Base-by-base conservation (phyloP, 2,797 vertebrate species). In the Melanotaenia trifasciata region DNA sequence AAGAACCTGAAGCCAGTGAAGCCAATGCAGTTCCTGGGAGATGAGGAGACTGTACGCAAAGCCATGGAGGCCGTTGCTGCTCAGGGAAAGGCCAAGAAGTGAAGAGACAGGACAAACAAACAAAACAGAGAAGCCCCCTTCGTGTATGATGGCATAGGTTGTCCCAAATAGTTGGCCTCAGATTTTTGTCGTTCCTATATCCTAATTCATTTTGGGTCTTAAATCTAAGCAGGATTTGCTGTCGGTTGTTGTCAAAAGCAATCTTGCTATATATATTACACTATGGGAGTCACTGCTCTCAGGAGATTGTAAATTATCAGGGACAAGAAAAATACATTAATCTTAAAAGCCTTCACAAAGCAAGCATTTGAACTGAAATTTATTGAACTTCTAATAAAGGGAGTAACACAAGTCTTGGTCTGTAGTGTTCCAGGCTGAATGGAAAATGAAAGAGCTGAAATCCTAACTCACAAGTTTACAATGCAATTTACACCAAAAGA, bases 31-130 rank as follows among this genome's bases (percentile, higher is more conserved):
- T 98, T 98, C 92, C 92, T 98, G 64, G 96, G 97, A 22, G 96
- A 97, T 1, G 95, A 97, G 86, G 97, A 98, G 87, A 98, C 96
- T 0, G 96, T 97, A 61, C 95, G 96, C 78, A 97, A 97, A 90
- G 96, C 97, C 78, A 98, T 97, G 97, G 97, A 95, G 77, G 97
- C 97, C 0, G 96, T 97, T 24, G 96, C 97, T 60, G 96, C 96
- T 88, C 96, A 97, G 90, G 97, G 96, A 89, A 97, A 97, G 86
- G 96, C 89, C 70, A 97, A 97, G 92, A 97, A 97, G 88, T 98
- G 87, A 92, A 86, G 59, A 63, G 2, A 73, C 88, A 22, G 38
- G 16, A 16, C n/a, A 5, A 10, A 0, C 11, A 38, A 51, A 28
- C 3, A 18, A 33, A 47, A 8, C 8, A 33, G 26, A 67, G 54